These are phyloP conservation scores for Tribolium castaneum DNA, from an alignment of 1,140 invertebrate genomes.

Conservation along the genomic window DNA sequence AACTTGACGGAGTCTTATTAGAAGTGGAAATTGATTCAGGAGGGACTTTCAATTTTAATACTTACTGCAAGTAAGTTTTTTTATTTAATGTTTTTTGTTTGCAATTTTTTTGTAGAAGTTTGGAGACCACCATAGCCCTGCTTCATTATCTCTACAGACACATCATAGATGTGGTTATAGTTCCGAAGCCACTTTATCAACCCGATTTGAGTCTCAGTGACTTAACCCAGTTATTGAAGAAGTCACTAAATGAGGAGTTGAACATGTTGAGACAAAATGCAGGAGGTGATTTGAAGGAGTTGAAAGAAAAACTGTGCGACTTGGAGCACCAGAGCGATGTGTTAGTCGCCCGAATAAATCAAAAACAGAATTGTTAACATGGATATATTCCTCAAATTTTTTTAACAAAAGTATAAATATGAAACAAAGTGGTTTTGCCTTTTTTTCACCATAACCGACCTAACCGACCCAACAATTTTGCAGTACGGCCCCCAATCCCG, in stretches of 20 bases:
- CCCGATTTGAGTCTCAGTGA: not conserved
- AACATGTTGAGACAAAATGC: not conserved
- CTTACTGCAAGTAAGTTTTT: not conserved
- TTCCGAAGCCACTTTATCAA: not conserved
- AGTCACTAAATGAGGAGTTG: not conserved
- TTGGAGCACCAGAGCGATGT: not conserved
- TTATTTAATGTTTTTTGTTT: not conserved
- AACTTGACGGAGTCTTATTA: constrained; percentile 26
- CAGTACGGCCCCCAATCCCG: constrained; percentile 21
- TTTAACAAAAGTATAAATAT: constrained; percentile 35
- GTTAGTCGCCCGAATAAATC: not conserved
- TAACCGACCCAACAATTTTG: not conserved
- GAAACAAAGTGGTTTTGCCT: not conserved
- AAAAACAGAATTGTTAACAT: constrained; percentile 4
- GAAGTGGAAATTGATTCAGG: not conserved
- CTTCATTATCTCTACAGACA: constrained; percentile 13
- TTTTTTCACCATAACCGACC: not conserved
- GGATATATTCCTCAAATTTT: constrained; percentile 15
- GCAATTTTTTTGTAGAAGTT: not conserved
- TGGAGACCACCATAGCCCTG: not conserved
- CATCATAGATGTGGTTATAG: not conserved
- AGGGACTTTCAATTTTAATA: not conserved
- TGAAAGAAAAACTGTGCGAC: not conserved
- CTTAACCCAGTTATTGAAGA: not conserved
- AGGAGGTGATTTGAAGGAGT: not conserved